Evolutionary conservation across 2,888 invertebrate species (phyloP), one percentile per base, ranked within the genome.

Genomic region (Chymomyza procnemis): DNA sequence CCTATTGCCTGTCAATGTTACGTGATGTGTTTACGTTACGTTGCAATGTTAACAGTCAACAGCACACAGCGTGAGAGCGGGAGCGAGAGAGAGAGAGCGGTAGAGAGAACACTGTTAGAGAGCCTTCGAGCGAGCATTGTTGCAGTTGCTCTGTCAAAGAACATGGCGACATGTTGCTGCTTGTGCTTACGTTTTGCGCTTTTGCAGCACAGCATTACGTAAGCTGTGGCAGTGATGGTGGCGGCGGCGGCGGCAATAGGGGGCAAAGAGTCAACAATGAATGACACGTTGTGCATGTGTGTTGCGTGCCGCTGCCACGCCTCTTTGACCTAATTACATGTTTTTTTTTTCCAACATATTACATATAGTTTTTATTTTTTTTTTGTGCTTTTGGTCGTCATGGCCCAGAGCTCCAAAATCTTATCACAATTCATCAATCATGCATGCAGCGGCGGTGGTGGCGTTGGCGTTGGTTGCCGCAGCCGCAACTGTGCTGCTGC

Each of bases 351-450:
- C 8, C 8, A 26, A 16, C 18, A 18, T 58, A n/a, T n/a, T 26
- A 26, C 26, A 26, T 26, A 26, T 12, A n/a, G 41, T 9, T 59
- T 59, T 16, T 41, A 12, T 16, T 3, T 16, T 5, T 21, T 19
- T 60, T 60, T 21, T 21, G 9, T 21, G n/a, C 41, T 59, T 6
- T 12, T 21, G n/a, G 12, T 60, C 48, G 47, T 9, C 46, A 16
- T 41, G 46, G 50, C 50, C 19, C 14, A 18, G 9, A 19, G 18
- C 50, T 60, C 60, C 69, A 50, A 68, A 78, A 82, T 80, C 79
- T 79, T 80, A 80, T 80, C 80, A 8, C n/a, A 82, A 80, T 80
- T 78, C 80, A 83, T 80, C 80, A 80, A 82, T 83, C 83, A 83
- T 83, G 80, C 78, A 83, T 80, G 78, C 80, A 78, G 75, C 26